A percentile compares a stretch with the other conserved stretches of the same genome.
Conservation (phyloP, 2,113 vertebrate genomes). For the Lycaon pictus region DNA sequence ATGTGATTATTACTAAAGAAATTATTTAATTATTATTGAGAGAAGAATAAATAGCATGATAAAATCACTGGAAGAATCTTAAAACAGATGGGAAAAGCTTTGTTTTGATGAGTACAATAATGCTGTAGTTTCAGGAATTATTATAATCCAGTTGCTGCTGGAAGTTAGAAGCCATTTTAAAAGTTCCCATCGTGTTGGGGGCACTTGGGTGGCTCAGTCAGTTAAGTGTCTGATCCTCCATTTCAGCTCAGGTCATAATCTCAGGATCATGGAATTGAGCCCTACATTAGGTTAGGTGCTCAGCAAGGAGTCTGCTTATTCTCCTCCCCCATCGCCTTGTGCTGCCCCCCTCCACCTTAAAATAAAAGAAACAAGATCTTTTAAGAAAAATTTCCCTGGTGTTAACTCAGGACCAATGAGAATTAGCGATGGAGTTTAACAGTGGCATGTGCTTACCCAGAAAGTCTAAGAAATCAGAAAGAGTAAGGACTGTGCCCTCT, state of each 20-base stretch:
- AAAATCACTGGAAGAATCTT: not conserved
- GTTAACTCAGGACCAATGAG: not conserved
- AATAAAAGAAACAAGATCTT: not conserved
- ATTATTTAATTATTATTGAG: not conserved
- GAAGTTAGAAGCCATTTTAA: not conserved
- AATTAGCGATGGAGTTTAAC: not conserved
- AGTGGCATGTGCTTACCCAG: not conserved
- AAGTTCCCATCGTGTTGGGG: not conserved
- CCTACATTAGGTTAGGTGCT: not conserved
- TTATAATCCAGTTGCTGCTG: not conserved
- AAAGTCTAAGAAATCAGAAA: not conserved
- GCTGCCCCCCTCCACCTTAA: not conserved
- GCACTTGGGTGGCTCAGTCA: not conserved
- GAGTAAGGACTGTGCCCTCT: not conserved
- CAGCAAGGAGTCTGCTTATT: not conserved
- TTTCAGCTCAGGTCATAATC: not conserved
- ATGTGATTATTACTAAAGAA: not conserved
- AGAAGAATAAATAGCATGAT: constrained; percentile 17
- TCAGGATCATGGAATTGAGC: not conserved
- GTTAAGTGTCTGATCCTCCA: not conserved
- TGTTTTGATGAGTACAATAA: not conserved
- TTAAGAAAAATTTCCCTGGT: not conserved
- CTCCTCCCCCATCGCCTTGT: not conserved
- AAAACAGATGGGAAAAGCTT: not conserved
- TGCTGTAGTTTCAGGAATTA: not conserved